A percentile compares a stretch with the other conserved stretches of the same genome.
Evolutionary conservation across 53 echinoderm and acorn worm genomes (phyloP).

Genomic region (Hippasteria phrygiana): DNA sequence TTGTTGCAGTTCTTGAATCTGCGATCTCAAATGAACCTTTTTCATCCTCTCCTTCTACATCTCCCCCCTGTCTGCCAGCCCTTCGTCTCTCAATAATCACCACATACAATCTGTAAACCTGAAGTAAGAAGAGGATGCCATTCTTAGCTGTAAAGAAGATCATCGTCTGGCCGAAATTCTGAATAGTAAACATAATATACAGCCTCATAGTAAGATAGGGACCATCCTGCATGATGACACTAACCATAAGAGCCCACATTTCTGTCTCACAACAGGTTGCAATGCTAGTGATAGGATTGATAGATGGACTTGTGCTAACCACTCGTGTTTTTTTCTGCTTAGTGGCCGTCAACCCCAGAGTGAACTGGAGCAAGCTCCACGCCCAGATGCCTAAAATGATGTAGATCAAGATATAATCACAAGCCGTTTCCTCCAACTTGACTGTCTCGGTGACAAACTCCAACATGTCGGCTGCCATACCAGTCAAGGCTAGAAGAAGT

Average conservation of each 20-base stretch:
- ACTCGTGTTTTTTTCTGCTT: conserved; percentile 69
- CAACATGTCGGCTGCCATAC: conserved; percentile 87
- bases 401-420: conserved; percentile 53
- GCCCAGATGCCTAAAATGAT: conserved; percentile 74
- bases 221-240: conserved; percentile 86
- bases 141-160: conserved; percentile 87
- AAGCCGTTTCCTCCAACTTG: conserved; percentile 72
- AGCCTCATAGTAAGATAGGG: conserved; percentile 79
- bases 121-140: conserved; percentile 76
- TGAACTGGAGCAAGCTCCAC: conserved; percentile 82
- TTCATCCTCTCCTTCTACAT: neutral
- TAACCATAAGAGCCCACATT: conserved; percentile 85
- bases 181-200: conserved; percentile 71
- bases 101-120: conserved; percentile 78
- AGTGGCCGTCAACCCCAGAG: conserved; percentile 72
- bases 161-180: conserved; percentile 74
- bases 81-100: conserved; percentile 50
- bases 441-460: conserved; percentile 84
- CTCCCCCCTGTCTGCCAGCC: neutral
- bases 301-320: neutral
- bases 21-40: neutral
- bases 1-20: conserved; percentile 28
- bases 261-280: conserved; percentile 79
- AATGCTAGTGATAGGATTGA: conserved; percentile 58
- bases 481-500: conserved; percentile 75